phyloP scores from a whole-genome alignment of 2,888 invertebrate genomes.

The Hydrotaea diabolus region DNA sequence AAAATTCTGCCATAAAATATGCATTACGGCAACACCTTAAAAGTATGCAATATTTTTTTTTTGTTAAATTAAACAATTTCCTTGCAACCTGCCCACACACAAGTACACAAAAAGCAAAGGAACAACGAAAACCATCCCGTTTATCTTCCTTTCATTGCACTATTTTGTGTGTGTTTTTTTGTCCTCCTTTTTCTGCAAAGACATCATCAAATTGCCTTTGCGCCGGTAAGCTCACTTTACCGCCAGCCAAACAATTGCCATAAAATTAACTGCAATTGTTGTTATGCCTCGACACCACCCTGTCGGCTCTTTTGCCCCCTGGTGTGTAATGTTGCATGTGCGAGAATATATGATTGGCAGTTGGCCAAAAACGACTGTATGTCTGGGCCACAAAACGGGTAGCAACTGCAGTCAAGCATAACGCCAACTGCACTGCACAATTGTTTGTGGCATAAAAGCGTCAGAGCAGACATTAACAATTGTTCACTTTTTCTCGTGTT shows the following conservation, averaged over 20 bases:
- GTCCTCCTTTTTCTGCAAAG: not conserved
- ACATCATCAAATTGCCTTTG: not conserved
- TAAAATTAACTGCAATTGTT: conserved; percentile 64
- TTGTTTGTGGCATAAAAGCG: conserved; percentile 55
- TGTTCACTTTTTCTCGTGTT: conserved; percentile 16
- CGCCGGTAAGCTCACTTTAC: conserved; percentile 44
- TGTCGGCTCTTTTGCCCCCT: not conserved
- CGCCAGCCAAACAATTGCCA: conserved; percentile 61
- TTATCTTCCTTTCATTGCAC: not conserved
- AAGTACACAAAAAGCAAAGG: not conserved
- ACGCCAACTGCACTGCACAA: conserved; percentile 47
- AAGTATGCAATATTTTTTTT: conserved; percentile 26
- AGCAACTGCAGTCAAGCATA: conserved; percentile 50
- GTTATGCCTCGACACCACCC: conserved; percentile 37
- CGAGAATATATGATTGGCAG: conserved; percentile 55
- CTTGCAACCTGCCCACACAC: conserved; percentile 5
- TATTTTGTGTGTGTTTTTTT: too few relatives aligned
- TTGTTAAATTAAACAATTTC: conserved; percentile 56
- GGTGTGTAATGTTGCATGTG: not conserved
- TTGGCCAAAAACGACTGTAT: conserved; percentile 58
- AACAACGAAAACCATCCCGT: not conserved
- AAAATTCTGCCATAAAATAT: conserved; percentile 27
- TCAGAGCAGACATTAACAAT: conserved; percentile 63
- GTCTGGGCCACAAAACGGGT: conserved; percentile 28
- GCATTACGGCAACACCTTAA: conserved; percentile 45